Evolutionary conservation across 2,888 invertebrate species (phyloP), one percentile per base, ranked within the genome.

Genomic region (Taphrorychus bicolor): DNA sequence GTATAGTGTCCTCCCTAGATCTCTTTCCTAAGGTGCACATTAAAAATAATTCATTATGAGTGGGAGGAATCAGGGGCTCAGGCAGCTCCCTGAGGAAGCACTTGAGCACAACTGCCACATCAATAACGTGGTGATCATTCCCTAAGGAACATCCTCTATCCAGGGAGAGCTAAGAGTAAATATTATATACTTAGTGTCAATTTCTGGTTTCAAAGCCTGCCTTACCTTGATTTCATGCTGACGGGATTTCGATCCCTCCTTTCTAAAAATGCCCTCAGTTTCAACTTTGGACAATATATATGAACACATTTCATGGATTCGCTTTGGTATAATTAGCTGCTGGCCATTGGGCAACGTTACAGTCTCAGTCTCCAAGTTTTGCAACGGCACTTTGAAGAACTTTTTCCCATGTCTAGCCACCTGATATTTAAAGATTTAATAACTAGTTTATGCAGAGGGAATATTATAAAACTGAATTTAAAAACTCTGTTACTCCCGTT

Each of bases 191-290:
- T n/a, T n/a, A n/a, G n/a, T n/a, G n/a, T n/a, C n/a, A n/a, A n/a
- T n/a, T n/a, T n/a, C n/a, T n/a, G n/a, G n/a, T n/a, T n/a, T n/a
- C n/a, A n/a, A n/a, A n/a, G n/a, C n/a, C n/a, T n/a, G n/a, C n/a
- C 14, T 11, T 80, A 92, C 91, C 83, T 90, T 90, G 18, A 95
- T 87, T 81, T 94, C 93, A 77, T 90, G 91, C 81, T 94, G 94
- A 69, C 95, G 86, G 40, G 88, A 85, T 74, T 92, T 88, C 0
- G 94, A 93, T 11, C 95, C 96, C 53, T 94, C 93, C 84, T 94
- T 95, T 5, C 96, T 86, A 80, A 96, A 96, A 53, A 96, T 82
- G 0, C 96, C 96, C 79, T 95, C 95, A 17, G 90, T 88, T 61
- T 87, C 86, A 22, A 91, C 86, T 81, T 91, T 87, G 49, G 87